Base-by-base conservation (phyloP, 2,113 vertebrate species). In the Chionomys nivalis region DNA sequence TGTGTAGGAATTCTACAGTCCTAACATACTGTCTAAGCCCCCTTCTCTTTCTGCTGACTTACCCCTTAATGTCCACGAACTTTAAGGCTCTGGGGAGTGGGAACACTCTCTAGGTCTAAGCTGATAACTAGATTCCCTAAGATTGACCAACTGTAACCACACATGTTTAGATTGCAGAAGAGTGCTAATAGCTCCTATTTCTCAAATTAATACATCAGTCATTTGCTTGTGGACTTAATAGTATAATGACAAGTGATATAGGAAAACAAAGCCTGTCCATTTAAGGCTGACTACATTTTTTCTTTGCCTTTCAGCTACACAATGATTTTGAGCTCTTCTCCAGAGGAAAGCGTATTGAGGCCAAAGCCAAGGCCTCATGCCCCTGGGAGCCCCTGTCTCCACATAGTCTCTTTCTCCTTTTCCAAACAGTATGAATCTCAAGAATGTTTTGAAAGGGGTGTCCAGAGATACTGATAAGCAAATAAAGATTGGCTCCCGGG, bases 391-490 rank as follows among this genome's bases (percentile, higher is more conserved):
- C 36, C 78, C 81, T 49, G 33, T 85, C 78, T 78, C 49, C 65
- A 79, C 26, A 75, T 4, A 36, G n/a, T 70, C 26, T 81, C 58
- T 95, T 97, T 94, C 13, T 85, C 63, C 33, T 82, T 96, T 95
- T 86, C 52, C 49, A 44, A 76, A 66, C 58, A 70, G 63, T 70
- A 72, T 70, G 78, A 78, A 42, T 90, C 81, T 36, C 47, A 94
- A 81, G 87, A 90, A 87, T 63, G 92, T 94, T 87, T 95, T 90
- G 70, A 63, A 52, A 78, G 87, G 76, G 26, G 58, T 95, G 82
- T 93, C 83, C 93, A 12, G 63, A 93, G 87, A 96, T 42, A 68
- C 70, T 42, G 47, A 39, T 73, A 90, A 93, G 83, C 86, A 87
- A 95, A 73, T 78, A 58, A 78, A 94, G 73, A 95, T 70, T 66